Evolutionary conservation across 1,140 invertebrate genomes (phyloP).

Genomic region (Temnothorax nylanderi): DNA sequence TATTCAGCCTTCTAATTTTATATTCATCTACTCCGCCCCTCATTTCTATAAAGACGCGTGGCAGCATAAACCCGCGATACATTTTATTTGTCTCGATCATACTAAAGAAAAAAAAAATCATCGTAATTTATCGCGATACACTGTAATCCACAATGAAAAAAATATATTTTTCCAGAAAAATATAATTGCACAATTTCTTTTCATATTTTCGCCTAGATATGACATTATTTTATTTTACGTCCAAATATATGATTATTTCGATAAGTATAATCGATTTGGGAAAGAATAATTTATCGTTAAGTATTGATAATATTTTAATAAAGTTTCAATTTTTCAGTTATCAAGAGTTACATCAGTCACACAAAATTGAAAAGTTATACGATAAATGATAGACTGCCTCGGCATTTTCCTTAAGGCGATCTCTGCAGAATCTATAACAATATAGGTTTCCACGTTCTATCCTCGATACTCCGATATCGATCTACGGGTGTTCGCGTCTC

Average conservation of each 20-base stretch:
- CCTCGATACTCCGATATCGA: not conserved
- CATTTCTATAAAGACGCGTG: not conserved
- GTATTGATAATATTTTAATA: not conserved
- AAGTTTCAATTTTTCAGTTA: not conserved
- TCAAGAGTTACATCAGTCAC: too few relatives aligned
- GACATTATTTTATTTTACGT: not conserved
- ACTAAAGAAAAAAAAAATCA: not conserved
- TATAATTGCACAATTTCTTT: not conserved
- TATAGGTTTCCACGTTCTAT: not conserved
- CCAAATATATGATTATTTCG: not conserved
- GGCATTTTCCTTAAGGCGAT: not conserved
- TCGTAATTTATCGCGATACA: not conserved
- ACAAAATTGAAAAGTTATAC: not conserved
- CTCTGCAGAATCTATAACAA: not conserved
- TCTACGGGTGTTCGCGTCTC: not conserved
- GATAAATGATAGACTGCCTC: not conserved
- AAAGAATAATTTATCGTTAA: not conserved
- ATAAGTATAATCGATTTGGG: not conserved
- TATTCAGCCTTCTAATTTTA: slow-evolving; percentile 40
- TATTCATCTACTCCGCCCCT: not conserved
- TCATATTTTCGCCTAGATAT: not conserved
- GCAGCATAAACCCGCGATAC: not conserved
- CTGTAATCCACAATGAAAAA: not conserved
- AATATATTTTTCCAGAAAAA: not conserved
- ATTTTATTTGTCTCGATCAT: not conserved